Base-by-base conservation (phyloP, 2,888 invertebrate species). In the Prostheceraeus crozeri region DNA sequence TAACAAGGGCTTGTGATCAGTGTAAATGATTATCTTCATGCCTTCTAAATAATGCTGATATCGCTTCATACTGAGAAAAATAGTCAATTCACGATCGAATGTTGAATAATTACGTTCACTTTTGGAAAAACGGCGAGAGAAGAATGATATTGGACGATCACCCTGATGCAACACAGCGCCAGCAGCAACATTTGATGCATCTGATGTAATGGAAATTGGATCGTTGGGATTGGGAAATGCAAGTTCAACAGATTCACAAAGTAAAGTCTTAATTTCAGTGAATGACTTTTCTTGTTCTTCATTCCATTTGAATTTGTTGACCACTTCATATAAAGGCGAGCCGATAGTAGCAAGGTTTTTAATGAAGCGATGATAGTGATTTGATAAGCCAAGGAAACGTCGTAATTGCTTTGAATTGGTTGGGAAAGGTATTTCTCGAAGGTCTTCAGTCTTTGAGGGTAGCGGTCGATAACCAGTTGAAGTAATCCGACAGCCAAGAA, bases 41-140 rank as follows among this genome's bases (percentile, higher is more conserved):
- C 69, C 73, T 66, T 78, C 77, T 0, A 66, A 10, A n/a, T 60
- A 16, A 36, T 59, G 63, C 4, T 57, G 59, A 51, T 65, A 66
- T 19, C 64, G 63, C 53, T 31, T 3, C 4, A 36, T 53, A n/a
- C 14, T 31, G 14, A 53, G 53, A 53, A 30, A 53, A 19, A 40
- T 40, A 19, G 31, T 19, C n/a, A 53, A 27, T 36, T 53, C 35
- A 3, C 53, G 53, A 19, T 53, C 53, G 27, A 53, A 53, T 14
- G 53, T 36, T 19, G 16, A 35, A 31, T 53, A 53, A 19, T 27
- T 21, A 23, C 14, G 16, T 27, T 48, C 48, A 4, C 19, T 14
- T 2, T 28, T 19, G 2, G 28, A 16, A 19, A 53, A 31, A 8
- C 31, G 21, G 23, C 53, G 53, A 36, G 31, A 35, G 62, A 63